phyloP scores from a whole-genome alignment of 2,113 vertebrate genomes.

The Athene cunicularia region DNA sequence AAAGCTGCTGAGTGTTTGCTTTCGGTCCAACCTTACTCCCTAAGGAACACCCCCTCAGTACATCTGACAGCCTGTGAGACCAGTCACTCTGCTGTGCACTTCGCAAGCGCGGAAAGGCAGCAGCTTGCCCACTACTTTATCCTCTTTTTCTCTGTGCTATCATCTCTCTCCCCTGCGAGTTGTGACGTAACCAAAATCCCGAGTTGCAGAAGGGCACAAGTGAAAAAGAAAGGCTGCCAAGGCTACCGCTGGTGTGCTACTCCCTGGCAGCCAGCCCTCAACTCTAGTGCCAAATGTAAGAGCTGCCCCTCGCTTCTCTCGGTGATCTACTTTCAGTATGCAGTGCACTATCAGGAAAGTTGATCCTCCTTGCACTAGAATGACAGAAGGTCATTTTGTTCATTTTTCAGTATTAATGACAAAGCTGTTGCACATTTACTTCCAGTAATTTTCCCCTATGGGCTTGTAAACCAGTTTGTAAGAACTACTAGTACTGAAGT shows the following conservation, averaged over 20 bases:
- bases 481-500: not conserved
- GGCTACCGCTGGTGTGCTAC: accelerated
- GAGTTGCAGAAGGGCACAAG: not conserved
- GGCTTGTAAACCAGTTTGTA: not conserved
- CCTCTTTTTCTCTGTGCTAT: not conserved
- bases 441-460: no score
- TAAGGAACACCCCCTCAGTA: no score
- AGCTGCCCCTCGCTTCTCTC: not conserved
- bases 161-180: not conserved
- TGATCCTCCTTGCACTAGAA: not conserved
- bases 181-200: not conserved
- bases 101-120: not conserved
- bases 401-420: not conserved
- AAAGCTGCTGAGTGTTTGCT: not conserved
- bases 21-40: not conserved
- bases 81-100: not conserved
- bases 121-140: not conserved
- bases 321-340: not conserved
- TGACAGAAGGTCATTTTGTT: accelerated
- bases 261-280: not conserved
- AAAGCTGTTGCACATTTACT: not conserved
- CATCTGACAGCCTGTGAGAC: not conserved
- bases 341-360: not conserved
- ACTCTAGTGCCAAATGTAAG: accelerated
- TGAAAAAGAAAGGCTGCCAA: accelerated